phyloP scores from a whole-genome alignment of 2,113 vertebrate species.

The Telmatochromis sp. region DNA sequence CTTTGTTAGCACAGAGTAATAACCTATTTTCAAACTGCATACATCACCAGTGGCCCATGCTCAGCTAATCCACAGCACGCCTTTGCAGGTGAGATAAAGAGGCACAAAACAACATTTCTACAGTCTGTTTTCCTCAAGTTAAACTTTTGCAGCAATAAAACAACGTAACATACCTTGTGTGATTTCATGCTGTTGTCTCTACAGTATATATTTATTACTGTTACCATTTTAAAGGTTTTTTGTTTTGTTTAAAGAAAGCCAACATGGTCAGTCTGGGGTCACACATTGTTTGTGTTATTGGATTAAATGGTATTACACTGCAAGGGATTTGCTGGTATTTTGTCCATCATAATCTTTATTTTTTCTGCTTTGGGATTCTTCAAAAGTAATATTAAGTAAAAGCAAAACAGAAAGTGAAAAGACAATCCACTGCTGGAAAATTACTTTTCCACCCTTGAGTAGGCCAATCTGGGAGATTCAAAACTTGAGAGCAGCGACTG shows the following conservation, averaged over 20 bases:
- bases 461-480: neutral
- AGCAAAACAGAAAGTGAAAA: neutral
- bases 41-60: neutral
- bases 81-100: constrained; percentile 14
- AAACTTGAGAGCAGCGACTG: neutral
- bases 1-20: neutral
- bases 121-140: neutral
- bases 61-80: constrained; percentile 24
- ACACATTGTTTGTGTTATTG: neutral
- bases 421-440: constrained; percentile 10
- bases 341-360: neutral
- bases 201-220: neutral
- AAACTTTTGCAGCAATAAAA: neutral
- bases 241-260: neutral
- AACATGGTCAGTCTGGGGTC: neutral
- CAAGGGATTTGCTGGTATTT: neutral
- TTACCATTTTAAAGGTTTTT: neutral
- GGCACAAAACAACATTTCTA: neutral
- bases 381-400: neutral
- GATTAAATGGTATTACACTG: neutral
- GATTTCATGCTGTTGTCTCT: neutral
- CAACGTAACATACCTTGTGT: neutral
- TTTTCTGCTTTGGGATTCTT: neutral
- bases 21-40: constrained; percentile 5
- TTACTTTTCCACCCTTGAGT: constrained; percentile 30